Evolutionary conservation across 2,888 invertebrate genomes (phyloP), one percentile per base, ranked within the genome.

Genomic region (Trissoscelio sp.): DNA sequence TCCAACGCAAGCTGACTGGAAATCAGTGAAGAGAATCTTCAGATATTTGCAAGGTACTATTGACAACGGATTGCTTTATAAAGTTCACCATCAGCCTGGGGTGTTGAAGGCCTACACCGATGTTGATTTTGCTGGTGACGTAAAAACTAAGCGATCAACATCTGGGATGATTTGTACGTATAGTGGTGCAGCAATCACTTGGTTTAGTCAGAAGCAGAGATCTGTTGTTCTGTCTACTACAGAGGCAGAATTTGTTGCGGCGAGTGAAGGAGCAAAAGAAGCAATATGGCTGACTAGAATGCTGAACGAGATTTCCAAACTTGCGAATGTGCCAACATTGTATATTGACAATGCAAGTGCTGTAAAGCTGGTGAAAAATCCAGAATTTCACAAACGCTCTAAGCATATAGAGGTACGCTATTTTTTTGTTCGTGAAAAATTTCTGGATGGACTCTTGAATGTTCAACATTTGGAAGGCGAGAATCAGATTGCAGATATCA

Each of bases 361-460:
- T 44, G 53, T 80, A 11, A 80, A 70, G 53, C 62, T 80, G 24
- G 44, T 51, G 3, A 75, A 80, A 24, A 80, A 80, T 42, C 70
- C 55, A 9, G 70, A 75, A 51, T 75, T 75, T 20, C 80, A 80
- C 22, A 60, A 73, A 42, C 53, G 80, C 9, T 60, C 64, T 0
- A 53, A 74, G 46, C 66, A 73, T 46, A 73, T 75, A 16, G 46
- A 70, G 3, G 83, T 85, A 1, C 85, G 85, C 48, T 84, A 87
- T 79, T 87, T 87, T 66, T 85, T 85, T 64, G 83, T 86, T 57
- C 66, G 83, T 62, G 86, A 87, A 78, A 85, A 85, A 69, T 69
- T 85, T 16, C 51, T 69, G 6, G 79, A 77, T 74, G 77, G 79
- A 37, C 73, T 67, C 62, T 55, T 86, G 7, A 75, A 48, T 5